A percentile compares a stretch with the other conserved stretches of the same genome.
Conservation (phyloP, 2,888 invertebrate genomes). For the Nebria brevicollis region DNA sequence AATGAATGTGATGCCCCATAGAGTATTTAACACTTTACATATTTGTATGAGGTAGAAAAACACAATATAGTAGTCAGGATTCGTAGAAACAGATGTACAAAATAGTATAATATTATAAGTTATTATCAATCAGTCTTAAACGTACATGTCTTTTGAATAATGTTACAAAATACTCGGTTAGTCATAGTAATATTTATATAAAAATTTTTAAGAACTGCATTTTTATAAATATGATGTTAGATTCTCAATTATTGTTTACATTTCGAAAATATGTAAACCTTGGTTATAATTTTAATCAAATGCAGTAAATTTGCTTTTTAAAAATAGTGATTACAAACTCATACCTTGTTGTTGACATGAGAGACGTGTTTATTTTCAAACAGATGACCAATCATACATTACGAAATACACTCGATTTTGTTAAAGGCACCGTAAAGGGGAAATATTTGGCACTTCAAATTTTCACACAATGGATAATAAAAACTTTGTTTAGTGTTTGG, state of each 20-base stretch:
- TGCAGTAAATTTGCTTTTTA: not conserved
- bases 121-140: slow-evolving; percentile 23
- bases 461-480: not conserved
- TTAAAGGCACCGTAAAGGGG: not conserved
- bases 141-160: not conserved
- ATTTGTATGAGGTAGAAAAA: slow-evolving; percentile 40
- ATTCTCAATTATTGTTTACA: too few relatives aligned
- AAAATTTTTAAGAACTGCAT: too few relatives aligned
- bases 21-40: slow-evolving; percentile 25
- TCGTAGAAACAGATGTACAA: slow-evolving; percentile 1
- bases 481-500: not conserved
- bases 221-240: too few relatives aligned
- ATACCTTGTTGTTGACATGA: not conserved
- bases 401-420: not conserved
- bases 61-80: slow-evolving; percentile 4
- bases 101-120: not conserved
- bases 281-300: not conserved
- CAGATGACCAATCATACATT: not conserved
- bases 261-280: too few relatives aligned
- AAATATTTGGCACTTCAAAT: not conserved
- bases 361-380: not conserved
- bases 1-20: not conserved
- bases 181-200: not conserved
- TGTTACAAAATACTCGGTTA: not conserved
- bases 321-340: not conserved